Evolutionary conservation across 2,888 invertebrate genomes (phyloP), one percentile per base, ranked within the genome.

Genomic region (Folsomia manolachei): DNA sequence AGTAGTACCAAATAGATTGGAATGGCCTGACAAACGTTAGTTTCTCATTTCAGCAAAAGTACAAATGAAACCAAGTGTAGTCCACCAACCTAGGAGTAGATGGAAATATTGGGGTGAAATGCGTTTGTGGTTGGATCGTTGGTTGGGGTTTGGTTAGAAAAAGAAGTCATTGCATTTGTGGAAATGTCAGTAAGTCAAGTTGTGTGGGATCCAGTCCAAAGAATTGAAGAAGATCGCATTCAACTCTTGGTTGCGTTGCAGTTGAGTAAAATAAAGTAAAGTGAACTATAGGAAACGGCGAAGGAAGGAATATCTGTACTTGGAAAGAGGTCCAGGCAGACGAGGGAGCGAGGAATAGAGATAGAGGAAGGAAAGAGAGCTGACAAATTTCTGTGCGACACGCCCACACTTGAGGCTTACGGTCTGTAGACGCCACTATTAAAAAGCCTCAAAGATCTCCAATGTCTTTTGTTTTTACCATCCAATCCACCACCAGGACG

Each of bases 311-410:
- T 71, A 77, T 75, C 76, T 76, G 78, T 75, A 75, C 75, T 75
- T n/a, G n/a, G n/a, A n/a, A n/a, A n/a, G n/a, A n/a, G n/a, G n/a
- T n/a, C n/a, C n/a, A n/a, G n/a, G n/a, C n/a, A n/a, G n/a, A n/a
- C n/a, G n/a, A n/a, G n/a, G 76, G 77, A 77, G 75, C 72, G 73
- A 56, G 56, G 56, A 19, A 56, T 56, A 56, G 39, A 39, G 14
- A n/a, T n/a, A n/a, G 56, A 56, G 56, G 56, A 75, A 76, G 68
- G 72, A 67, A 67, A 70, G 76, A 78, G 77, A 78, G 79, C 79
- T 80, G 79, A 80, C 80, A 80, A 80, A 80, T 80, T 80, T 79
- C 80, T 78, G 76, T 71, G 75, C 69, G 80, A 80, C 79, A 80
- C 80, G 80, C 80, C 80, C 79, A 79, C 79, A 78, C 78, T 80